These are phyloP conservation scores for Sycophaga agraensis DNA, from an alignment of 1,140 invertebrate species.

Conservation along the genomic window DNA sequence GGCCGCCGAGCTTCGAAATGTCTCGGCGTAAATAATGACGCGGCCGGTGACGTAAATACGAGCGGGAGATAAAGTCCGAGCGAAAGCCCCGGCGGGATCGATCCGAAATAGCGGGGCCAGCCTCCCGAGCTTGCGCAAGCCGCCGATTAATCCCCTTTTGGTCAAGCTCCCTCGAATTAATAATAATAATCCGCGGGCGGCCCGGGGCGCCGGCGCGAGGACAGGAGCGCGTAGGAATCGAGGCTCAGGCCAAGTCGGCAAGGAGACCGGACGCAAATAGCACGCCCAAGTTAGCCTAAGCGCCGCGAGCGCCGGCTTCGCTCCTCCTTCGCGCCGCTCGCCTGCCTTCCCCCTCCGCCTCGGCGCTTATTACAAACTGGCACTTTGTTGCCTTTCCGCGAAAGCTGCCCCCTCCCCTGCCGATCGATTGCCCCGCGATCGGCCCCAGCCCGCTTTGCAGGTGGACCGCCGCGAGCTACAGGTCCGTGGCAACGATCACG, in stretches of 20 bases:
- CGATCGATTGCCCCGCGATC: too few species aligned
- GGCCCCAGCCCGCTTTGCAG: too few species aligned
- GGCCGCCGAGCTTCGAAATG: too few species aligned
- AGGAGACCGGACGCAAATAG: conserved; percentile 36
- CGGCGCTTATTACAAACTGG: conserved; percentile 15
- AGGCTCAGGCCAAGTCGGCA: too few species aligned
- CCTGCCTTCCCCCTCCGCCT: conserved; percentile 35
- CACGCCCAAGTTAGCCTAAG: conserved; percentile 55
- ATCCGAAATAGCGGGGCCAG: neutral
- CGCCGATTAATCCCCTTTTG: conserved; percentile 18
- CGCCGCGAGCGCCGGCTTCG: conserved; percentile 10
- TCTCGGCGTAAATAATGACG: too few species aligned
- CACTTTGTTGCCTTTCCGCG: conserved; percentile 11
- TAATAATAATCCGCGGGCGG: conserved; percentile 9
- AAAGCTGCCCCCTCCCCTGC: too few species aligned
- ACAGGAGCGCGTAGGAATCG: conserved; percentile 28
- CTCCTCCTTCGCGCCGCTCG: too few species aligned
- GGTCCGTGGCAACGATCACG: too few species aligned
- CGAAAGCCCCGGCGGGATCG: too few species aligned
- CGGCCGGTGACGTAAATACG: too few species aligned
- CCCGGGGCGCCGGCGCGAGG: conserved; percentile 3
- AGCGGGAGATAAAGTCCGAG: too few species aligned
- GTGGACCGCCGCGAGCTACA: too few species aligned
- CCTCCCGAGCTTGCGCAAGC: neutral
- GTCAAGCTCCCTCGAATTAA: conserved; percentile 8